Evolutionary conservation across 2,797 vertebrate species (phyloP), one percentile per base, ranked within the genome.

Genomic region (Typhlichthys subterraneus): DNA sequence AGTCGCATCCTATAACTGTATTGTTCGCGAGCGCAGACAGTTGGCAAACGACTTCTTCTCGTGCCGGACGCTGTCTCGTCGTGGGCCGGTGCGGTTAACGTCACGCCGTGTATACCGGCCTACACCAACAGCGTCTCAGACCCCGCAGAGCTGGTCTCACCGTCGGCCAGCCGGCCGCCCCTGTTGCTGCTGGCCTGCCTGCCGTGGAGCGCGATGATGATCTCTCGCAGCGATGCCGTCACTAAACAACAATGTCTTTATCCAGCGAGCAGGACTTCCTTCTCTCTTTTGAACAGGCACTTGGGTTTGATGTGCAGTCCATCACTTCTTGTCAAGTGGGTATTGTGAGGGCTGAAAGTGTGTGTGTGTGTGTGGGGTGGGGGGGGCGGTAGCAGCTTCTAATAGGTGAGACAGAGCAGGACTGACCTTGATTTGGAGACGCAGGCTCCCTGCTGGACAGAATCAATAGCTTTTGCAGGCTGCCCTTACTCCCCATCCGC

Each of bases 401-500:
- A 82, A 79, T 84, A 90, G 88, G 88, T 91, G 87, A 89, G 77
- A 89, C 87, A 77, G 89, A 91, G 92, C 86, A 80, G 90, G 84
- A 56, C 92, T 94, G 92, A 92, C 93, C 93, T 90, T 93, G 91
- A 83, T 91, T 92, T 89, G 90, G 89, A 90, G 79, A 89, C 73
- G 6, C 82, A 70, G 87, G 89, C 87, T 92, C 86, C 90, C 92
- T 51, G 65, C 91, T 65, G 75, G 84, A 90, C 72, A 68, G 47
- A 91, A 95, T 98, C 94, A 77, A 96, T 98, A 92, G 85, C 80
- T 56, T 72, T 91, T 91, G 86, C 92, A 89, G 91, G 79, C 92
- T 87, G 90, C 88, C 93, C 91, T 92, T 79, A 87, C 86, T 92
- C 88, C 79, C 72, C 88, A 84, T 85, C 78, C 76, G 79, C 65